Evolutionary conservation across 2,113 vertebrate species (phyloP), one percentile per base, ranked within the genome.

Genomic region (Amazona vittata): DNA sequence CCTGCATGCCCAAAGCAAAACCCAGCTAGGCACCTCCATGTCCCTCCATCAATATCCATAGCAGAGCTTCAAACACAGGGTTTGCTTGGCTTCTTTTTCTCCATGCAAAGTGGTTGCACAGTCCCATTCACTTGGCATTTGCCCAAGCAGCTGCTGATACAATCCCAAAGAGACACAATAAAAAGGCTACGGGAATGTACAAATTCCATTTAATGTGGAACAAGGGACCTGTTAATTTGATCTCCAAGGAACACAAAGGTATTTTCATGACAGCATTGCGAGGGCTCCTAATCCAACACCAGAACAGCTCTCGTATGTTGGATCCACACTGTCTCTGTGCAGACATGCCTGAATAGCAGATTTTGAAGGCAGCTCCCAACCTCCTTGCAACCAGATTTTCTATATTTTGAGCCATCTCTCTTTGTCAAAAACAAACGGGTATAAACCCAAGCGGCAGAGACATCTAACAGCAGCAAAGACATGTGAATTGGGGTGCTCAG

Each of bases 81-180:
- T 44, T 89, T 3, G 1, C 31, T 31, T 57, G 44, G 43, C 77
- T 93, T 83, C 62, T 47, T 86, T 95, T 91, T 21, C 52, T 90
- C 67, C 2, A 1, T n/a, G 46, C 21, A 18, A 8, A 75, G 70
- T 22, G 52, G 22, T 50, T 85, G 46, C 67, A 70, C 39, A 50
- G 59, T 63, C 63, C 78, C 3, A 0, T 46, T 90, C 49, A 26
- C 87, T 93, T 87, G 90, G 95, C 92, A 17, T 41, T 74, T 67
- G 47, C 33, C 78, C 93, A 93, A 92, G 85, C 94, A 94, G 96
- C 94, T 96, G 95, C 93, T 96, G 84, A 90, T 69, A 86, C n/a
- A 77, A 68, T 47, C 75, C 87, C 12, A 0, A 83, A 83, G 90
- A 97, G 90, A 90, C 87, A 79, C 77, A 87, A 74, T 95, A 85